Evolutionary conservation across 2,888 invertebrate species (phyloP).

Genomic region (Stenurella melanura): DNA sequence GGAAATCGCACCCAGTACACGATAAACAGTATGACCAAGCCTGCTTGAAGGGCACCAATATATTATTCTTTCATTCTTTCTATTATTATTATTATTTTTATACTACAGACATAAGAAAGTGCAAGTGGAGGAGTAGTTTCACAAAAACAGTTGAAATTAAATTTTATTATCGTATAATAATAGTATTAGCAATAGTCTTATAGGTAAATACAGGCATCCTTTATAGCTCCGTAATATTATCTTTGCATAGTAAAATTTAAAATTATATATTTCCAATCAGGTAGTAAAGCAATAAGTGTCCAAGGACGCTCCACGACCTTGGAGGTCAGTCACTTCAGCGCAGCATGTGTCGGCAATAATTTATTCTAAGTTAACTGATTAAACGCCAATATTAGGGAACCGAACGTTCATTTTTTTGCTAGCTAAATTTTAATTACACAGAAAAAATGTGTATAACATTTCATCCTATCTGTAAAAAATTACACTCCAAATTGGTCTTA

Average conservation of each 20-base stretch:
- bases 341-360: background rate
- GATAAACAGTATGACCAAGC: no score
- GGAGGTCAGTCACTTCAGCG: constrained; percentile 25
- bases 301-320: constrained; percentile 33
- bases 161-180: background rate
- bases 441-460: no score
- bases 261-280: background rate
- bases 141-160: no score
- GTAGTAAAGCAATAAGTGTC: constrained; percentile 1
- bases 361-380: background rate
- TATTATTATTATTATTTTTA: no score
- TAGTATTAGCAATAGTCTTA: background rate
- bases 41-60: no score
- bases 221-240: background rate
- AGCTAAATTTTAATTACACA: constrained; percentile 27
- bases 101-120: no score
- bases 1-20: no score
- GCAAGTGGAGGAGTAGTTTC: no score
- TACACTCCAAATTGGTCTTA: no score
- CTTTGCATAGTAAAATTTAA: constrained; percentile 1
- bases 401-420: background rate
- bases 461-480: no score
- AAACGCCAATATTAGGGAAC: background rate
- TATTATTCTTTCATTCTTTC: no score
- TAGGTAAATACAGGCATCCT: background rate